Base-by-base conservation (phyloP, 2,888 invertebrate species). In the Pegoplata infirma region DNA sequence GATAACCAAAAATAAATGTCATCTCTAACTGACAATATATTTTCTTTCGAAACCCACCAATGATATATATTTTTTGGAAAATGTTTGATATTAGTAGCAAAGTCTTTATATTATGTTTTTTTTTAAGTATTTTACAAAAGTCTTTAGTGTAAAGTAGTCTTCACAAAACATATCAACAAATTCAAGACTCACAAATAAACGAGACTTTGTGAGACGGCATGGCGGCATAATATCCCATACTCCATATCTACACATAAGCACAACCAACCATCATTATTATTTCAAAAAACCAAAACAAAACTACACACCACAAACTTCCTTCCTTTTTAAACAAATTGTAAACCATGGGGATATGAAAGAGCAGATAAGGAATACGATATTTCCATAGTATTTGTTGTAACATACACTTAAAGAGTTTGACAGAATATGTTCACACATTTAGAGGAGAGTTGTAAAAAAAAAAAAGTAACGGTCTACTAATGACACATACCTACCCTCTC, bases 261-360 rank as follows among this genome's bases (percentile, higher is more conserved):
- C 17, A 49, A 56, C 46, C 51, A n/a, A 28, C 40, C 61, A 75
- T 49, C 53, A 68, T 58, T 10, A 56, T 49, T 53, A 28, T 49
- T 44, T 47, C 5, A 63, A 58, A n/a, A n/a, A 61, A 47, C 21
- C 55, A 76, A 61, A 72, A 67, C 67, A 72, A 59, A 32, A 1
- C 12, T n/a, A 66, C 58, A 79, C 81, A 82, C 84, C 85, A 80
- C 86, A 85, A 82, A 84, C 85, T 84, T 86, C 86, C 87, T 86
- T 85, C 72, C 80, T 68, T 69, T 67, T 68, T 61, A 46, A 51
- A 56, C 58, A 66, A 66, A 44, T 28, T 28, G n/a, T n/a, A n/a
- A n/a, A 51, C 16, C 66, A 14, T 56, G 64, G 64, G 64, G 49
- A 58, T 19, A 36, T 25, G 32, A 49, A 63, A 3, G 49, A 49